These are phyloP conservation scores for Phoxinus phoxinus DNA, from an alignment of 2,113 vertebrate genomes.

Conservation along the genomic window DNA sequence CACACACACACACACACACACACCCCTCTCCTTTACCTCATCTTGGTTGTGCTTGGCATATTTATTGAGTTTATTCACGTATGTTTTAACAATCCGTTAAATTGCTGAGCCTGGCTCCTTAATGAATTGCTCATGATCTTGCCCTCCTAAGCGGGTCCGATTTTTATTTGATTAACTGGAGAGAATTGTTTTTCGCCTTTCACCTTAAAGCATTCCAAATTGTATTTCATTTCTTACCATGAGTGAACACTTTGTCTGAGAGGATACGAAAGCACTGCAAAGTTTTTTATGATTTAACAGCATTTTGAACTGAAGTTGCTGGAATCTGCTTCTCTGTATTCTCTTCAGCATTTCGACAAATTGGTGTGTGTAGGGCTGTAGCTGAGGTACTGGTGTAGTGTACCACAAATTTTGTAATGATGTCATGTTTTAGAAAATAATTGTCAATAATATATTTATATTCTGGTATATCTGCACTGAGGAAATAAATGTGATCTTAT, in stretches of 20 bases:
- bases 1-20: conserved; percentile 18
- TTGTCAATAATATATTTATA: conserved; percentile 63
- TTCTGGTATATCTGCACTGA: conserved; percentile 70
- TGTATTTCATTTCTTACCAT: conserved; percentile 8
- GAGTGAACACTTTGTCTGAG: not conserved
- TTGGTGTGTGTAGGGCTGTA: conserved; percentile 53
- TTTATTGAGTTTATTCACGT: conserved; percentile 44
- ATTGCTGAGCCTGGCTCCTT: conserved; percentile 51
- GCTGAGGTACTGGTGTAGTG: conserved; percentile 56
- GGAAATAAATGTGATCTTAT: conserved; percentile 73
- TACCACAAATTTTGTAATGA: conserved; percentile 58
- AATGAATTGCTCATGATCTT: conserved; percentile 63
- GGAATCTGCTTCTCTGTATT: conserved; percentile 10
- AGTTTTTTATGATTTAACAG: not conserved
- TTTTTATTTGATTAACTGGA: conserved; percentile 58
- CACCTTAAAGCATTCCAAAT: conserved; percentile 55
- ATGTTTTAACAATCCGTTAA: conserved; percentile 51
- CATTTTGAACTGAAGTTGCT: conserved; percentile 23
- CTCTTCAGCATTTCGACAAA: not conserved
- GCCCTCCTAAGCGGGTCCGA: conserved; percentile 47
- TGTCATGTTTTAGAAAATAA: conserved; percentile 55
- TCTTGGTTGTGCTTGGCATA: conserved; percentile 48
- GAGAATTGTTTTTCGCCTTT: conserved; percentile 39
- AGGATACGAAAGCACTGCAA: not conserved
- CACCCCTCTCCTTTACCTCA: not conserved